phyloP scores from a whole-genome alignment of 2,888 invertebrate species.

The Drosophila neutralis region DNA sequence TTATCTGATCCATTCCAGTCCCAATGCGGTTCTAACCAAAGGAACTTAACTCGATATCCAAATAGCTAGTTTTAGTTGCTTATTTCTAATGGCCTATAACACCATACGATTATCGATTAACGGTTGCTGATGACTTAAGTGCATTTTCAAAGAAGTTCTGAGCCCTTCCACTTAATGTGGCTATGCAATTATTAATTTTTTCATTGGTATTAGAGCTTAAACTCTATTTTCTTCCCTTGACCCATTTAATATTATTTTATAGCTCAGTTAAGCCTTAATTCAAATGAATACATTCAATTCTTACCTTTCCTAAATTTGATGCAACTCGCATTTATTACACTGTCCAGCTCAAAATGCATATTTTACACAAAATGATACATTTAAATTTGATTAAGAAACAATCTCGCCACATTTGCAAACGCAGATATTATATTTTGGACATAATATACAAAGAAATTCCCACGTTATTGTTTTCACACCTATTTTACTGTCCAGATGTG shows the following conservation, averaged over 20 bases:
- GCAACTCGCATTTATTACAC: neutral
- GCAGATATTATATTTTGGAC: neutral
- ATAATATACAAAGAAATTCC: too few species aligned
- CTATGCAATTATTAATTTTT: neutral
- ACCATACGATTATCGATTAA: neutral
- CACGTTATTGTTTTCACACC: neutral
- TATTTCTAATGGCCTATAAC: neutral
- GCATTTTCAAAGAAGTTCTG: neutral
- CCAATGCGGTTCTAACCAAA: neutral
- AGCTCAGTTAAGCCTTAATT: neutral
- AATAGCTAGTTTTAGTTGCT: too few species aligned
- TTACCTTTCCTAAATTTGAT: neutral
- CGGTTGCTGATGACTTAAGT: neutral
- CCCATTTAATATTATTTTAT: neutral
- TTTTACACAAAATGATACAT: neutral
- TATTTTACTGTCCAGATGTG: neutral
- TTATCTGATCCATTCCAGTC: too few species aligned
- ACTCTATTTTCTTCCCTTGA: neutral
- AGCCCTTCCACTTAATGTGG: neutral
- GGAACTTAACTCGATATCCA: neutral
- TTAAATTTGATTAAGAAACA: neutral
- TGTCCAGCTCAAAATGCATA: neutral
- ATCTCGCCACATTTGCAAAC: neutral
- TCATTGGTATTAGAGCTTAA: neutral
- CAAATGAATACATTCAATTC: too few species aligned